Base-by-base conservation (phyloP, 30 jellyfish, hydroid and myxozoan genomes). In the Sanderia malayensis region DNA sequence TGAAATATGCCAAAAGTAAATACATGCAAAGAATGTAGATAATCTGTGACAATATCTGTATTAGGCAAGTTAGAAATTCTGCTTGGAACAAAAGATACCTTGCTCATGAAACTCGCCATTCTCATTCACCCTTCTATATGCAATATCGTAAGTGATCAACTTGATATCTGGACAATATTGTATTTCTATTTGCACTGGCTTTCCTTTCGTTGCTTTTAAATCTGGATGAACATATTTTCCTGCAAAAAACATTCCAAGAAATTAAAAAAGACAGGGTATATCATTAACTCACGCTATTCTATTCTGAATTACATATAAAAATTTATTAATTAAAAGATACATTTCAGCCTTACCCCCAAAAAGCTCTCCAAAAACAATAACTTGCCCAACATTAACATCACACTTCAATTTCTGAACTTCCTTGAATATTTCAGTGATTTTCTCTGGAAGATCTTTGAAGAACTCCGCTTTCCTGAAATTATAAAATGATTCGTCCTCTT, bases 301-400 rank as follows among this genome's bases (percentile, higher is more conserved):
- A n/a, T n/a, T n/a, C n/a, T n/a, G n/a, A n/a, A n/a, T n/a, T n/a
- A n/a, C n/a, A n/a, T n/a, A n/a, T n/a, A n/a, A n/a, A n/a, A n/a
- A n/a, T n/a, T n/a, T n/a, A n/a, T n/a, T n/a, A n/a, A n/a, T n/a
- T n/a, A n/a, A n/a, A n/a, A n/a, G n/a, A n/a, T n/a, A n/a, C n/a
- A n/a, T n/a, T n/a, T n/a, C n/a, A n/a, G n/a, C n/a, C n/a, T n/a
- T 79, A 90, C 98, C 98, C 47, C 98, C 98, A 59, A 74, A 90
- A 33, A 90, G 37, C 49, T 90, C 98, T 32, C 98, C 98, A 62
- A 49, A 90, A 20, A 90, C 81, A 9, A 84, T 61, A 20, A 90
- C 93, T 58, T 90, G 98, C 15, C 58, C 58, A 10, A 90, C 29
- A 10, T 69, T 71, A 47, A 29, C 68, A 67, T 70, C 94, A 24